phyloP scores from a whole-genome alignment of 2,888 invertebrate genomes.

The Nebria brevicollis region DNA sequence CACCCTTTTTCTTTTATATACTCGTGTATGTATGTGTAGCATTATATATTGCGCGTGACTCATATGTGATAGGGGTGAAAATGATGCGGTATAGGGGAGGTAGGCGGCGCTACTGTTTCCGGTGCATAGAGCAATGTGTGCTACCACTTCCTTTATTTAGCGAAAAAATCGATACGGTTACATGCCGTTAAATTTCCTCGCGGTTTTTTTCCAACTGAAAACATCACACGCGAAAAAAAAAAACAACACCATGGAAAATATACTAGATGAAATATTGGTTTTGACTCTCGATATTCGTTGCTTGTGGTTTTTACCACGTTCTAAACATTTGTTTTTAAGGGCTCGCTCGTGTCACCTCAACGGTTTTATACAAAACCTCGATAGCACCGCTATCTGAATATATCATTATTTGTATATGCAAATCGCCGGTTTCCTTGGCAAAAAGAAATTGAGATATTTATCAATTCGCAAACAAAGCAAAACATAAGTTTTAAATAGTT shows the following conservation, averaged over 20 bases:
- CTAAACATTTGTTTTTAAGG: background rate
- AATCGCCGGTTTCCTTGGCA: too few relatives aligned
- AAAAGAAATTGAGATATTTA: too few relatives aligned
- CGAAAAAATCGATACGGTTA: conserved; percentile 11
- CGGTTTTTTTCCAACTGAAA: background rate
- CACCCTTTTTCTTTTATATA: too few relatives aligned
- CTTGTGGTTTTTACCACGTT: too few relatives aligned
- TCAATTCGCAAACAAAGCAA: too few relatives aligned
- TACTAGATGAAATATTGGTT: background rate
- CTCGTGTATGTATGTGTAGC: background rate
- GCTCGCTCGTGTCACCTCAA: background rate
- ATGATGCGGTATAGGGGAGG: background rate
- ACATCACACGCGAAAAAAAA: background rate
- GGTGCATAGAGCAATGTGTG: conserved; percentile 6
- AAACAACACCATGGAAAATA: background rate
- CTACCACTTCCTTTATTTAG: conserved; percentile 27
- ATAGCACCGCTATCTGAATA: background rate
- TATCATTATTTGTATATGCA: background rate
- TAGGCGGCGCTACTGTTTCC: conserved; percentile 14
- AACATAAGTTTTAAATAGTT: too few relatives aligned
- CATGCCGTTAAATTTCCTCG: background rate
- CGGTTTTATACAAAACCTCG: background rate
- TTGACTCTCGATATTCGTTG: background rate
- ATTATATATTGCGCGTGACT: background rate
- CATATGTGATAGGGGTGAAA: conserved; percentile 8